Base-by-base conservation (phyloP, 37 sponge, comb jelly and placozoan species). In the Theonella swinhoei region DNA sequence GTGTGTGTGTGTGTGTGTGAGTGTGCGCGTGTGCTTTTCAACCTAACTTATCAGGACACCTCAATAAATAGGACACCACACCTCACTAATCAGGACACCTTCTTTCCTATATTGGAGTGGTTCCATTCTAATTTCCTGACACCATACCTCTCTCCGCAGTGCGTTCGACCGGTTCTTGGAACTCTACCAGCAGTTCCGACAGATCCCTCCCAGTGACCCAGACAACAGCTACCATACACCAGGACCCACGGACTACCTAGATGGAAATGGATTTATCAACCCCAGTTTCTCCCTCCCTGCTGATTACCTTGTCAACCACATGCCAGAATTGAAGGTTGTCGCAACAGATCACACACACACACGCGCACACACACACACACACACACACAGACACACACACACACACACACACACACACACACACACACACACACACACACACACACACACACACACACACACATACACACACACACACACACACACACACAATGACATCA, bases 321-420 rank as follows among this genome's bases (percentile, higher is more conserved):
- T 91, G 0, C 84, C 78, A 34, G 60, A 82, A 25, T 29, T 88
- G 36, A 88, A 83, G 78, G 86, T 83, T 47, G 54, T 17, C 54
- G 14, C 14, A 47, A 47, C n/a, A n/a, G n/a, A n/a, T n/a, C n/a
- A n/a, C n/a, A n/a, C n/a, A n/a, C n/a, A n/a, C n/a, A n/a, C n/a
- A n/a, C n/a, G n/a, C n/a, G n/a, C 19, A 19, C 19, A 20, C 60
- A 19, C 11, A 20, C 17, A 58, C 19, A 11, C 60, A 11, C 19
- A 58, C 60, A 58, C 60, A 58, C 60, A 11, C 60, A 58, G 17
- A 58, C 60, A 58, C 60, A 58, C 60, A 20, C 60, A 58, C 19
- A 19, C 19, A 58, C 19, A 58, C 60, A 58, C 60, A 19, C 60
- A 58, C 60, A 58, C 60, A 58, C 60, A 58, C n/a, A n/a, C n/a